A percentile compares a stretch with the other conserved stretches of the same genome.
Conservation (phyloP, 2,797 vertebrate genomes). For the Vireo griseus region DNA sequence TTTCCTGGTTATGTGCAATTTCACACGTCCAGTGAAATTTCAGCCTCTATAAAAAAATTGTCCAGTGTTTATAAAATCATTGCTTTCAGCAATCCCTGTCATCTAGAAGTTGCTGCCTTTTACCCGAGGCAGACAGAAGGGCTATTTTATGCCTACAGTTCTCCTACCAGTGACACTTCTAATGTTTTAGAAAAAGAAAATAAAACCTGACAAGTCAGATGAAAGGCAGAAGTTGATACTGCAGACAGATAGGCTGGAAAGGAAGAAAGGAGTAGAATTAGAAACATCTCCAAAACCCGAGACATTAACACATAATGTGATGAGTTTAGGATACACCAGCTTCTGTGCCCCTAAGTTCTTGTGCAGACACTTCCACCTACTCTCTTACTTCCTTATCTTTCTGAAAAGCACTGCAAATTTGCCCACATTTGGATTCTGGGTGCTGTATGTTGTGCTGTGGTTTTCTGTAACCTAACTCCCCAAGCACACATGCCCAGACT, state of each 20-base stretch:
- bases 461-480: not conserved
- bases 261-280: not conserved
- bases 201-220: not conserved
- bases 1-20: constrained; percentile 2
- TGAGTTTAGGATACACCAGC: not conserved
- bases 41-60: not conserved
- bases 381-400: not conserved
- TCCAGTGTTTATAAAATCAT: not conserved
- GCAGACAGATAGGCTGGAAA: not conserved
- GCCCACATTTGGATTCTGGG: not conserved
- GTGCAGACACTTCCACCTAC: not conserved
- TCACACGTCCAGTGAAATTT: not conserved
- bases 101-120: not conserved
- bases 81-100: not conserved
- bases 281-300: not conserved
- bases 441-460: not conserved
- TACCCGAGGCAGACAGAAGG: not conserved
- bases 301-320: not conserved
- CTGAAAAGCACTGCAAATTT: not conserved
- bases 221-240: not conserved
- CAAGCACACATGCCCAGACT: not conserved
- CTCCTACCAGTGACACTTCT: not conserved
- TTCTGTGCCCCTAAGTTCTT: not conserved
- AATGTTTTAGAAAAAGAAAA: not conserved
- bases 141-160: not conserved